Evolutionary conservation across 1,140 invertebrate species (phyloP).

Genomic region (Caenorhabditis inopinata): DNA sequence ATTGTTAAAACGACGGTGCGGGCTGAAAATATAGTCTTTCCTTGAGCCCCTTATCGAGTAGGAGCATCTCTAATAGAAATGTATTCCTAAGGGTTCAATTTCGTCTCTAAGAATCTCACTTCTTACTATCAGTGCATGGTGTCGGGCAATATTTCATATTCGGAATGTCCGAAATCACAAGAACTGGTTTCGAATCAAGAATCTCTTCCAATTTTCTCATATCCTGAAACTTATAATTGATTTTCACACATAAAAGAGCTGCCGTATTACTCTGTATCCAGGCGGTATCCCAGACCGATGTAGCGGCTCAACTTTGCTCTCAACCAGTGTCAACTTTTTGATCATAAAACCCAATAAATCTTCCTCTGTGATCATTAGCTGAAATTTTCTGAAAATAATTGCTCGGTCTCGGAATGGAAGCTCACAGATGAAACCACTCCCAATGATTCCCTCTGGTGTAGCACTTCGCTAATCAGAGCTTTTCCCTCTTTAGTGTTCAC

Average conservation of each 20-base stretch:
- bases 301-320: slow-evolving; percentile 3
- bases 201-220: neutral
- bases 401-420: neutral
- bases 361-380: neutral
- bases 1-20: neutral
- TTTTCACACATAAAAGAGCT: neutral
- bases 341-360: neutral
- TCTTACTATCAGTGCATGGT: neutral
- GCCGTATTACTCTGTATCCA: neutral
- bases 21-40: neutral
- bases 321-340: neutral
- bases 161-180: neutral
- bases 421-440: slow-evolving; percentile 15
- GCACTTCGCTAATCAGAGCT: neutral
- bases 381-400: neutral
- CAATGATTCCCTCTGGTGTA: neutral
- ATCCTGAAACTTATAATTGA: neutral
- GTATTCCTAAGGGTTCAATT: no score
- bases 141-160: neutral
- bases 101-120: neutral
- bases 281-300: neutral
- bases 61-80: no score
- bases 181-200: neutral
- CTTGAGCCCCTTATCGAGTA: no score
- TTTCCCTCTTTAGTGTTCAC: slow-evolving; percentile 1